Percentiles rank a stretch among this genome's conserved stretches.
Evolutionary conservation across 2,888 invertebrate species (phyloP).

Genomic region (Phorcus lineatus): DNA sequence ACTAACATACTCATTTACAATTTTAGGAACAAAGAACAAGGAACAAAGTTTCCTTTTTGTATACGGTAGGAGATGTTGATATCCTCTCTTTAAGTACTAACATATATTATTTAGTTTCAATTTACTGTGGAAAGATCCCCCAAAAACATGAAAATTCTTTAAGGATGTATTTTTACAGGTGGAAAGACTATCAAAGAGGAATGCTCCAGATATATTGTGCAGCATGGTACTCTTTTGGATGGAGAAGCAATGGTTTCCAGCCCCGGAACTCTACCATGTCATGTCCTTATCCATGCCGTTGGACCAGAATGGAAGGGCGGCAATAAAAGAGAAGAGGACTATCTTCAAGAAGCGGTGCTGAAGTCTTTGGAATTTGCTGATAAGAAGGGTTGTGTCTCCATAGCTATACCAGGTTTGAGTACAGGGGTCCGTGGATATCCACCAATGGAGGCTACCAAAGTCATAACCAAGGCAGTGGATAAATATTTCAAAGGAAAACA

Average conservation of each 20-base stretch:
- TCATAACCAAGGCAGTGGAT: constrained; percentile 33
- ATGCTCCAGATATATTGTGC: constrained; percentile 42
- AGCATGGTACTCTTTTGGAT: constrained; percentile 21
- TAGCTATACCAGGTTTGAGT: constrained; percentile 62
- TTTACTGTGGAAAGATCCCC: too few species aligned
- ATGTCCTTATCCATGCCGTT: constrained; percentile 38
- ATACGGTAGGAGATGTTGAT: too few species aligned
- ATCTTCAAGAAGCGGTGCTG: constrained; percentile 31
- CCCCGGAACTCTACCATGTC: constrained; percentile 32
- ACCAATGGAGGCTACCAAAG: constrained; percentile 32
- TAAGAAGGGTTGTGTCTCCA: constrained; percentile 30
- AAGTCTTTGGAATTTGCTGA: constrained; percentile 41
- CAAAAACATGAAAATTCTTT: too few species aligned
- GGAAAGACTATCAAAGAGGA: constrained; percentile 48
- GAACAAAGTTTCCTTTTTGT: too few species aligned
- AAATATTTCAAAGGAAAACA: constrained; percentile 29
- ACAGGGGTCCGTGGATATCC: constrained; percentile 59
- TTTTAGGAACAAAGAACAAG: too few species aligned
- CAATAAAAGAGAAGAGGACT: constrained; percentile 29
- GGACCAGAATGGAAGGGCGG: constrained; percentile 40
- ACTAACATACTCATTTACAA: too few species aligned
- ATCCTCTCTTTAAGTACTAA: too few species aligned
- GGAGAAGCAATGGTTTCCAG: constrained; percentile 34
- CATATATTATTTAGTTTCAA: too few species aligned
- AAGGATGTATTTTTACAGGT: constrained; percentile 35